Percentiles rank a stretch among this genome's conserved stretches.
Conservation (phyloP, 2,888 invertebrate genomes). For the Hypsopygia costalis region DNA sequence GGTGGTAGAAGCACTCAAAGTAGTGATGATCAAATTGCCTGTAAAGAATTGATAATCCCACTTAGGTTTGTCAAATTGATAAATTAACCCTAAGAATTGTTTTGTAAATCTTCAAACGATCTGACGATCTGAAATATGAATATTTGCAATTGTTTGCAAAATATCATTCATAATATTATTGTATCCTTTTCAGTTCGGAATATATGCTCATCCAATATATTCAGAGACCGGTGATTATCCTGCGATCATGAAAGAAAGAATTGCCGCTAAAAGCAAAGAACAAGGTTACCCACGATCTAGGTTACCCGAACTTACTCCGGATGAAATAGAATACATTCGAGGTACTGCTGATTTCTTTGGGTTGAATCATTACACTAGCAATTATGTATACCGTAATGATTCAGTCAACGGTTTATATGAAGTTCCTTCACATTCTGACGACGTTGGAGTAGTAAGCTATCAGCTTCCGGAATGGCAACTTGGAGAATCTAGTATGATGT, state of each 20-base stretch:
- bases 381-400: conserved; percentile 32
- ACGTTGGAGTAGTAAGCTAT: conserved; percentile 13
- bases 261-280: conserved; percentile 48
- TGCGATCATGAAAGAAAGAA: conserved; percentile 48
- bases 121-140: too few relatives aligned
- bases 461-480: conserved; percentile 6
- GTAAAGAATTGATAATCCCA: too few relatives aligned
- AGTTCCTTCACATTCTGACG: conserved; percentile 32
- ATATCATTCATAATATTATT: too few relatives aligned
- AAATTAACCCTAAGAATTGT: too few relatives aligned
- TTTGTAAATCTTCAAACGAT: too few relatives aligned
- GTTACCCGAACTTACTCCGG: conserved; percentile 36
- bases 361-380: conserved; percentile 83
- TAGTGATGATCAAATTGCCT: too few relatives aligned
- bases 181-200: conserved; percentile 40
- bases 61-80: too few relatives aligned
- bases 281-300: conserved; percentile 40
- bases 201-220: conserved; percentile 67
- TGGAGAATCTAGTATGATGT: conserved; percentile 1
- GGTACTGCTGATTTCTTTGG: conserved; percentile 60
- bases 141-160: too few relatives aligned
- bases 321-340: conserved; percentile 36
- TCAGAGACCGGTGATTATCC: conserved; percentile 70
- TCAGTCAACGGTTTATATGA: conserved; percentile 21
- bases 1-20: too few relatives aligned